Percentiles rank a stretch among this genome's conserved stretches.
Conservation (phyloP, 2,888 invertebrate genomes). For the Conomelus anceps region DNA sequence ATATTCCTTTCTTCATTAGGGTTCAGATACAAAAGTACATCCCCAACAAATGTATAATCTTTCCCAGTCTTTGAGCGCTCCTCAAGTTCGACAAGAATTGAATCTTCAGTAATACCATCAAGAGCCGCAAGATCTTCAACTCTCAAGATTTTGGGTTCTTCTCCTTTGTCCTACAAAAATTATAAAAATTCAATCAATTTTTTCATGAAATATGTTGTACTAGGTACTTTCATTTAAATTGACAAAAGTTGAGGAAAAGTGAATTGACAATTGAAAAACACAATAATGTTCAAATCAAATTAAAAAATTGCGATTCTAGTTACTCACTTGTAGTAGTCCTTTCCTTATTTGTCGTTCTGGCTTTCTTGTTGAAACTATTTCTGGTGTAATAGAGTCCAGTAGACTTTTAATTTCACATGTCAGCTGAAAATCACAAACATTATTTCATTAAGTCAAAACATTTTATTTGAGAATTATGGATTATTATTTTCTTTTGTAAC, state of each 20-base stretch:
- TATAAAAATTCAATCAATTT: neutral
- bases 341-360: slow-evolving; percentile 43
- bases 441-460: neutral
- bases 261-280: neutral
- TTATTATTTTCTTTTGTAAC: too few relatives aligned
- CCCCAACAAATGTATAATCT: slow-evolving; percentile 73
- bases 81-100: slow-evolving; percentile 60
- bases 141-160: slow-evolving; percentile 56
- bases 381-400: slow-evolving; percentile 44
- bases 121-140: slow-evolving; percentile 78
- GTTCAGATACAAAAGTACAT: slow-evolving; percentile 69
- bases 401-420: slow-evolving; percentile 63
- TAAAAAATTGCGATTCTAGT: neutral
- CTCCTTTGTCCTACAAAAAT: slow-evolving; percentile 8
- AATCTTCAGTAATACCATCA: slow-evolving; percentile 65
- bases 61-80: slow-evolving; percentile 59
- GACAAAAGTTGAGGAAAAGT: neutral
- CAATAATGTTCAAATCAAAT: too few relatives aligned
- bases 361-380: slow-evolving; percentile 41
- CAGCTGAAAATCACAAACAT: slow-evolving; percentile 47
- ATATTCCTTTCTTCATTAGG: slow-evolving; percentile 69
- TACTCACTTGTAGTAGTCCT: slow-evolving; percentile 42
- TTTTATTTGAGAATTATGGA: too few relatives aligned
- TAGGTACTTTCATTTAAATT: neutral
- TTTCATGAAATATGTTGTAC: too few relatives aligned